These are phyloP conservation scores for Caradrina clavipalpis DNA, from an alignment of 2,888 invertebrate species.

Conservation along the genomic window DNA sequence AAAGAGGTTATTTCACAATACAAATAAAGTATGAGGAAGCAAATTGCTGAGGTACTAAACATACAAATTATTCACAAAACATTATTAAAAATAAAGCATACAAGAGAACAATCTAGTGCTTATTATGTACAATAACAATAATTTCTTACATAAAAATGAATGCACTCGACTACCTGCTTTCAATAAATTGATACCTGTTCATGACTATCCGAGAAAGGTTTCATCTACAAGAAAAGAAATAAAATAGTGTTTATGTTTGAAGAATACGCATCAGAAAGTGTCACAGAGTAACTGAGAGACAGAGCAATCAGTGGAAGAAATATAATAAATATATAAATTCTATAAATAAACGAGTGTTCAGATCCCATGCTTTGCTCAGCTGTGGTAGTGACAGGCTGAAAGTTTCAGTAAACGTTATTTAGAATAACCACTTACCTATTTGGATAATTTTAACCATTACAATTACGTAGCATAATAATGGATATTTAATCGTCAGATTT, in stretches of 20 bases:
- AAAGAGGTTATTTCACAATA: slow-evolving; percentile 9
- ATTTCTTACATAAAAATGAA: slow-evolving; percentile 75
- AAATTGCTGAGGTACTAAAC: slow-evolving; percentile 57
- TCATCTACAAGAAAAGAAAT: slow-evolving; percentile 89
- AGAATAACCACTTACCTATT: slow-evolving; percentile 32
- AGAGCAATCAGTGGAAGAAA: slow-evolving; percentile 31
- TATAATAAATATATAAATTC: slow-evolving; percentile 14
- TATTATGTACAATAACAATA: slow-evolving; percentile 72
- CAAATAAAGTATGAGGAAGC: slow-evolving; percentile 70
- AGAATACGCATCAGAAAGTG: slow-evolving; percentile 49
- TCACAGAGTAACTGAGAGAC: slow-evolving; percentile 33
- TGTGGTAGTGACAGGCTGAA: slow-evolving; percentile 43
- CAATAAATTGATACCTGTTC: slow-evolving; percentile 86
- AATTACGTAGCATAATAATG: neutral
- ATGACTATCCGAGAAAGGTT: slow-evolving; percentile 91
- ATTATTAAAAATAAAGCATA: slow-evolving; percentile 67
- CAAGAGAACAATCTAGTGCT: slow-evolving; percentile 66
- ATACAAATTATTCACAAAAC: slow-evolving; percentile 59
- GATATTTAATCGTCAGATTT: neutral
- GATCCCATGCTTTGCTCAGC: slow-evolving; percentile 41
- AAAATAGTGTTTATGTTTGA: slow-evolving; percentile 68
- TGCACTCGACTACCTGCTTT: slow-evolving; percentile 83
- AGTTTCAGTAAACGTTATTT: slow-evolving; percentile 15
- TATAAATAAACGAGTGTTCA: slow-evolving; percentile 10
- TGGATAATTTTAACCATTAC: neutral